These are phyloP conservation scores for Noctua pronuba DNA, from an alignment of 2,888 invertebrate genomes.

Conservation along the genomic window DNA sequence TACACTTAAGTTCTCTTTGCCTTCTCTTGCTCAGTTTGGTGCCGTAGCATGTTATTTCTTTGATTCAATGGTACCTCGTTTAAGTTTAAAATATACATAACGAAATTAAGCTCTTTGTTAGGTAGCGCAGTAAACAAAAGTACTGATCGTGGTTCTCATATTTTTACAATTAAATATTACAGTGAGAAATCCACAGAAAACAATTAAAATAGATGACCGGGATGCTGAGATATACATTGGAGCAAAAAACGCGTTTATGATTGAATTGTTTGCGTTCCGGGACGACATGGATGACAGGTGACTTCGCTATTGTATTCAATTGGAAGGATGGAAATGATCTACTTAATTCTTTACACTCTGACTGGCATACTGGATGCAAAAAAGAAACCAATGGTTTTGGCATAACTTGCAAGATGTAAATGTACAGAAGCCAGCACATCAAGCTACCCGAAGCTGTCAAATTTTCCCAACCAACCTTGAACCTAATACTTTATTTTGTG, in stretches of 20 bases:
- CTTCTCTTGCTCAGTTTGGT: background rate
- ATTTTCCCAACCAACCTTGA: too few relatives aligned
- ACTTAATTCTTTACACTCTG: background rate
- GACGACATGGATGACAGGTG: conserved; percentile 89
- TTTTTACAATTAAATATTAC: conserved; percentile 4
- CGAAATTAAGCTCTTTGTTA: too few relatives aligned
- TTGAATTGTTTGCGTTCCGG: conserved; percentile 91
- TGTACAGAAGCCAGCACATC: background rate
- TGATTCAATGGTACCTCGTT: background rate
- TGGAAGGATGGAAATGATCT: background rate
- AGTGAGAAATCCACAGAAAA: conserved; percentile 65
- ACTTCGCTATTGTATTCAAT: background rate
- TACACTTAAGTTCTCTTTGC: background rate
- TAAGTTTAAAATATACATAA: background rate
- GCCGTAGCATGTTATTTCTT: background rate
- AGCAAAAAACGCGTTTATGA: conserved; percentile 90
- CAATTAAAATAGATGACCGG: conserved; percentile 42
- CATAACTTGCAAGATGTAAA: background rate
- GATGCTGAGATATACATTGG: conserved; percentile 75
- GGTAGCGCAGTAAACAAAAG: background rate
- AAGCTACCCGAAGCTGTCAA: too few relatives aligned
- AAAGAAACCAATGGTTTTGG: background rate
- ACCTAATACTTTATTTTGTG: too few relatives aligned
- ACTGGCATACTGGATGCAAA: background rate
- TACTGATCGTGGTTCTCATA: background rate